Conservation (phyloP, 1,140 invertebrate genomes). For the Drosophila parabipectinata region DNA sequence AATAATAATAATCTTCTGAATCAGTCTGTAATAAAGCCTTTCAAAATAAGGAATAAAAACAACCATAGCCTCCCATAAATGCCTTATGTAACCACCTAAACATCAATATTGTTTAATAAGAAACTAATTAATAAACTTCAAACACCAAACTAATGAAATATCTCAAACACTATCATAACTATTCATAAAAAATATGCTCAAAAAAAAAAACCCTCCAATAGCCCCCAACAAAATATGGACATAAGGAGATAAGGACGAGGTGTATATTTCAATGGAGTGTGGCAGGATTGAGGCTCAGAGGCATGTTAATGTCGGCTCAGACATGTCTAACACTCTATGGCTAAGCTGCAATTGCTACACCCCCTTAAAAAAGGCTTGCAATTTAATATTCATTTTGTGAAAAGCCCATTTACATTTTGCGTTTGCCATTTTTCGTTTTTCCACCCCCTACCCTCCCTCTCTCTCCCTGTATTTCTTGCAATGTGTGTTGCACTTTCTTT, state of each 20-base stretch:
- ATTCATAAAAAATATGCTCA: background rate
- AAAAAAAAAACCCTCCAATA: background rate
- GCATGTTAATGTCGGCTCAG: slow-evolving; percentile 59
- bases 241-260: background rate
- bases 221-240: background rate
- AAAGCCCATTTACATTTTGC: slow-evolving; percentile 75
- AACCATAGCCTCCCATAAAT: too few species aligned
- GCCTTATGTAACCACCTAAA: too few species aligned
- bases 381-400: slow-evolving; percentile 80
- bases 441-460: background rate
- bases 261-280: background rate
- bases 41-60: too few species aligned
- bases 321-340: slow-evolving; percentile 48
- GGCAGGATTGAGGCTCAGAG: background rate
- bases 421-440: slow-evolving; percentile 53
- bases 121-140: too few species aligned
- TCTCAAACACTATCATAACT: too few species aligned
- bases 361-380: slow-evolving; percentile 41
- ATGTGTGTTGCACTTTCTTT: slow-evolving; percentile 60
- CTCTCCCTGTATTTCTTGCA: background rate
- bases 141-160: too few species aligned
- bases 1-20: too few species aligned
- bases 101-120: too few species aligned
- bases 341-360: slow-evolving; percentile 28
- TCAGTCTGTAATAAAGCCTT: too few species aligned